phyloP scores from a whole-genome alignment of 2,113 vertebrate genomes.

The Cryptomyrus ogoouensis region DNA sequence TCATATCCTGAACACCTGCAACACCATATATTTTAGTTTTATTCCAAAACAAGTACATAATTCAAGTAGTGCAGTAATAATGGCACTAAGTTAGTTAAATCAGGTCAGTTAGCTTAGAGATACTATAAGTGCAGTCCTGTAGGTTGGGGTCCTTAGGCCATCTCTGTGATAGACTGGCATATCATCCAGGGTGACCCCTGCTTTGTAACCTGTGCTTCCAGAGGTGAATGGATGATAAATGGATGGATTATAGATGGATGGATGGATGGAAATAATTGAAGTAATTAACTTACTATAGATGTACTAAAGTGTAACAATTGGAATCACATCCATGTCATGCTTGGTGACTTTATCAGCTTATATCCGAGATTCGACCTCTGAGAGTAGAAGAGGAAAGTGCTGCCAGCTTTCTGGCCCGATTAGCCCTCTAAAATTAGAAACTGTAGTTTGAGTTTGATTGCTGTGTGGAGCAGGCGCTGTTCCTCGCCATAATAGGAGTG shows the following conservation, averaged over 20 bases:
- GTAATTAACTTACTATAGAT: neutral
- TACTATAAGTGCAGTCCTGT: neutral
- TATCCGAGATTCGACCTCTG: neutral
- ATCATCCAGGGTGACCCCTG: neutral
- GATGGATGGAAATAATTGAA: neutral
- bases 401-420: slow-evolving; percentile 5
- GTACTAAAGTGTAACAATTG: neutral
- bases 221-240: neutral
- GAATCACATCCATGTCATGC: neutral
- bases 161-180: neutral
- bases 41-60: neutral
- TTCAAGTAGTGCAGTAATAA: neutral
- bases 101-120: neutral
- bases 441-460: neutral
- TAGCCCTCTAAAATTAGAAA: slow-evolving; percentile 6
- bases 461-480: neutral
- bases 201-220: neutral
- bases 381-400: neutral
- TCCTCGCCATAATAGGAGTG: neutral
- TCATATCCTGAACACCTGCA: neutral
- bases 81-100: neutral
- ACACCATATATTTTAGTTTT: neutral
- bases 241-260: neutral
- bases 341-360: neutral
- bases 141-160: neutral